phyloP scores from a whole-genome alignment of 2,888 invertebrate species.

The Diogma glabrata region DNA sequence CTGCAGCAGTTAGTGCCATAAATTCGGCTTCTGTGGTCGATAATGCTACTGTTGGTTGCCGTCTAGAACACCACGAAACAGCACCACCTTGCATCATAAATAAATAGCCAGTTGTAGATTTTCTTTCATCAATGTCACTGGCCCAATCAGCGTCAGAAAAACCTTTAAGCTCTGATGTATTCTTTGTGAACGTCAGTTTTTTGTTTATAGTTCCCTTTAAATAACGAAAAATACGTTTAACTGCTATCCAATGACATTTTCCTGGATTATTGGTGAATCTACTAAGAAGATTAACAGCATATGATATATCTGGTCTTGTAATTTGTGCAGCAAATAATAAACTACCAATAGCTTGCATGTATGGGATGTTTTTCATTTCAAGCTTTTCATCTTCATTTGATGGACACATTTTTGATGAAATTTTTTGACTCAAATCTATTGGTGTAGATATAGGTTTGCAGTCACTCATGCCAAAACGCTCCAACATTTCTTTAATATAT shows the following conservation, averaged over 20 bases:
- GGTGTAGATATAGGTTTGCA: conserved; percentile 16
- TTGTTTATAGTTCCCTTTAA: too few relatives aligned
- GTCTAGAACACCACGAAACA: conserved; percentile 15
- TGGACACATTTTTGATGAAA: conserved; percentile 17
- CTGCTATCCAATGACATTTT: too few relatives aligned
- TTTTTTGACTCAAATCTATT: conserved; percentile 16
- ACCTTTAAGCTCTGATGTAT: too few relatives aligned
- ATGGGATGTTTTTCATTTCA: too few relatives aligned
- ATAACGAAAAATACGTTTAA: background rate
- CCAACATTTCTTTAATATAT: too few relatives aligned
- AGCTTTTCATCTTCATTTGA: conserved; percentile 12
- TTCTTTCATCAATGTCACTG: conserved; percentile 15
- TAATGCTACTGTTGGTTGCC: too few relatives aligned
- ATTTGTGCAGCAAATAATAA: conserved; percentile 17
- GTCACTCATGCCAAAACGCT: conserved; percentile 16
- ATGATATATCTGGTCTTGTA: conserved; percentile 2
- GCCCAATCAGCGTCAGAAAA: conserved; percentile 19
- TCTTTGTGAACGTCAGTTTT: too few relatives aligned
- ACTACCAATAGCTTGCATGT: conserved; percentile 22
- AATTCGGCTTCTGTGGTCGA: too few relatives aligned
- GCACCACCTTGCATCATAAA: conserved; percentile 15
- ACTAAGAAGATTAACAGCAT: background rate
- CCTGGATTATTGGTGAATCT: too few relatives aligned
- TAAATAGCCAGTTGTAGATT: too few relatives aligned
- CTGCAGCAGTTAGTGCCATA: conserved; percentile 18